Percentiles rank a stretch among this genome's conserved stretches.
Conservation (phyloP, 2,113 vertebrate species). For the Lophius piscatorius region DNA sequence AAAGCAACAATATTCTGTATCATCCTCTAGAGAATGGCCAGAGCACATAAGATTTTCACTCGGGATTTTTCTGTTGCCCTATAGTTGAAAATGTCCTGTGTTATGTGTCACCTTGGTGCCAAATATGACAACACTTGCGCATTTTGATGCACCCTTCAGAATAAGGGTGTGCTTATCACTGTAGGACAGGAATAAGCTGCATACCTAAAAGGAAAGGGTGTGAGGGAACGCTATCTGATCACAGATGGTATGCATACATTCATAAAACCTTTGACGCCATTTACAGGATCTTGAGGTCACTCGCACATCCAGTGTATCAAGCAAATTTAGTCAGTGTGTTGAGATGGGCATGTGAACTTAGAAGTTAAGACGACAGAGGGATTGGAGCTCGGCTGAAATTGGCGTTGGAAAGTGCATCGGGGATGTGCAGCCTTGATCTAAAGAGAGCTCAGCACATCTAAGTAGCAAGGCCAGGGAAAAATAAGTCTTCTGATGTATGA, state of each 20-base stretch:
- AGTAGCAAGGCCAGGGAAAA: slow-evolving; percentile 62
- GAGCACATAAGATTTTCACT: neutral
- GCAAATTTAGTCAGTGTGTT: slow-evolving; percentile 24
- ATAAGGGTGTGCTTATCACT: slow-evolving; percentile 12
- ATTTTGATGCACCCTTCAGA: slow-evolving; percentile 16
- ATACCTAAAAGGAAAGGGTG: slow-evolving; percentile 1
- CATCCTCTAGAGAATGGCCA: neutral
- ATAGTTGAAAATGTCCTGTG: neutral
- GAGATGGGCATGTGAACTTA: slow-evolving; percentile 20
- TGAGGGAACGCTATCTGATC: slow-evolving; percentile 11
- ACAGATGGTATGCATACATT: slow-evolving; percentile 16
- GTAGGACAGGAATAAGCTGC: neutral
- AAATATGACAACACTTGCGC: slow-evolving; percentile 1
- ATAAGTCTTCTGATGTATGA: slow-evolving; percentile 74
- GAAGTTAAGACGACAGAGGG: slow-evolving; percentile 48
- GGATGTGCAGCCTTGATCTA: slow-evolving; percentile 51
- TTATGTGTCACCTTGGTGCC: slow-evolving; percentile 15
- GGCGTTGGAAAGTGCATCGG: slow-evolving; percentile 55
- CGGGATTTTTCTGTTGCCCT: neutral
- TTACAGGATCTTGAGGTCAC: slow-evolving; percentile 9
- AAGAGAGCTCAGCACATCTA: slow-evolving; percentile 65
- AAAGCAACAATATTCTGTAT: neutral
- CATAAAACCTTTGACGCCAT: slow-evolving; percentile 16
- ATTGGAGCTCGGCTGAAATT: slow-evolving; percentile 47
- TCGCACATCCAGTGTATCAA: slow-evolving; percentile 18